Percentiles rank a stretch among this genome's conserved stretches.
Conservation (phyloP, 2,888 invertebrate genomes). For the Erynnis tages region DNA sequence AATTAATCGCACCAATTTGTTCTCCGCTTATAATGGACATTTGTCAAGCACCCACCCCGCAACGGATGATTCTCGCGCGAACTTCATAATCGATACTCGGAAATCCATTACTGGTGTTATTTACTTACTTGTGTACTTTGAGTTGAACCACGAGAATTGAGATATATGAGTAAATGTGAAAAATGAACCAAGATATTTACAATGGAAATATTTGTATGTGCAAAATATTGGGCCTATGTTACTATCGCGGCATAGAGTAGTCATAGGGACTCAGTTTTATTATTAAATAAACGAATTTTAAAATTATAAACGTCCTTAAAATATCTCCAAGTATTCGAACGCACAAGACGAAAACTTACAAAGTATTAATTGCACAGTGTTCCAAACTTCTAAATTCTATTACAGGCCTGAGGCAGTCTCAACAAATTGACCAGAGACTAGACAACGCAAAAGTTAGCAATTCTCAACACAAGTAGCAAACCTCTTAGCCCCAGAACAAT, state of each 20-base stretch:
- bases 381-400: slow-evolving; percentile 40
- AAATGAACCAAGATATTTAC: too few relatives aligned
- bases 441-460: slow-evolving; percentile 70
- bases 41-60: slow-evolving; percentile 71
- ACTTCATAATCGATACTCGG: slow-evolving; percentile 76
- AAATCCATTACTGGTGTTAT: slow-evolving; percentile 54
- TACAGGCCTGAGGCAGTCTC: slow-evolving; percentile 40
- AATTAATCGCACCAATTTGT: slow-evolving; percentile 80
- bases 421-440: slow-evolving; percentile 59
- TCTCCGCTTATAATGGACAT: slow-evolving; percentile 77
- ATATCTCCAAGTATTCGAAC: too few relatives aligned
- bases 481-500: slow-evolving; percentile 80
- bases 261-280: too few relatives aligned
- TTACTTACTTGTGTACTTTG: too few relatives aligned
- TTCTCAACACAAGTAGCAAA: slow-evolving; percentile 74
- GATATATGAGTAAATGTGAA: too few relatives aligned
- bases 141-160: too few relatives aligned
- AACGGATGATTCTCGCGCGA: slow-evolving; percentile 72
- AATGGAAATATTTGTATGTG: too few relatives aligned
- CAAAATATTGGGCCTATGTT: too few relatives aligned
- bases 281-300: too few relatives aligned
- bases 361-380: not conserved
- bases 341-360: too few relatives aligned
- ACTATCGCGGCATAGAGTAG: too few relatives aligned
- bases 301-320: too few relatives aligned